These are phyloP conservation scores for Myotis brandtii DNA, from an alignment of 2,113 vertebrate species.

Conservation along the genomic window DNA sequence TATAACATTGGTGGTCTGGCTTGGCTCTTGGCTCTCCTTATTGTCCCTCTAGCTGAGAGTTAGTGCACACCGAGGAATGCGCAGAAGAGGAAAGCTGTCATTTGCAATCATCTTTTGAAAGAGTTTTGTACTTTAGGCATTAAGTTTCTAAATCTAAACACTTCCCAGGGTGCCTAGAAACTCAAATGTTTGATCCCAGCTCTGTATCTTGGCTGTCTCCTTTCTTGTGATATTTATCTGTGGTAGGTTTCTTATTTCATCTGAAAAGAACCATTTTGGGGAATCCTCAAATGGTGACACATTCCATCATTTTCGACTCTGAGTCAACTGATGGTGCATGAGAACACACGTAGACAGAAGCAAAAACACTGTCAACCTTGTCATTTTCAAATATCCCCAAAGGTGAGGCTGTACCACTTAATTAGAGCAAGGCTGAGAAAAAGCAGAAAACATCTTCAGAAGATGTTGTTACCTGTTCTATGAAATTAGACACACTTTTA, in stretches of 20 bases:
- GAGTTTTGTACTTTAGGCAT: not conserved
- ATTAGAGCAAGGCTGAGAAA: not conserved
- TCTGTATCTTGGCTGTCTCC: not conserved
- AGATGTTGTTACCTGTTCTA: not conserved
- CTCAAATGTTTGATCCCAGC: not conserved
- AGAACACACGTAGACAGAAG: not conserved
- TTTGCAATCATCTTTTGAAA: not conserved
- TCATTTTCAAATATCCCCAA: rapidly evolving
- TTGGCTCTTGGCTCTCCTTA: not conserved
- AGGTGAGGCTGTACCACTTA: not conserved
- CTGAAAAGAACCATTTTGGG: not conserved
- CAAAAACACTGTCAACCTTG: not conserved
- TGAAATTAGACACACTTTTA: not conserved
- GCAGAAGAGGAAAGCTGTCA: not conserved
- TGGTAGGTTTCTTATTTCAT: not conserved
- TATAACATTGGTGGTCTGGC: not conserved
- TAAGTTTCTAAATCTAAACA: not conserved
- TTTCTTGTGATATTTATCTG: not conserved
- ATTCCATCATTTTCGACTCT: not conserved
- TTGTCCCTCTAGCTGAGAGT: not conserved
- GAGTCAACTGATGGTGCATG: not conserved
- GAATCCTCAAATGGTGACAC: not conserved
- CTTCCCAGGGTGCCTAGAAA: not conserved
- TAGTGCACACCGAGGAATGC: not conserved
- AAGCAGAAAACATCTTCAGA: not conserved